Evolutionary conservation across 2,797 vertebrate genomes (phyloP).

Genomic region (Fistularia commersonii): DNA sequence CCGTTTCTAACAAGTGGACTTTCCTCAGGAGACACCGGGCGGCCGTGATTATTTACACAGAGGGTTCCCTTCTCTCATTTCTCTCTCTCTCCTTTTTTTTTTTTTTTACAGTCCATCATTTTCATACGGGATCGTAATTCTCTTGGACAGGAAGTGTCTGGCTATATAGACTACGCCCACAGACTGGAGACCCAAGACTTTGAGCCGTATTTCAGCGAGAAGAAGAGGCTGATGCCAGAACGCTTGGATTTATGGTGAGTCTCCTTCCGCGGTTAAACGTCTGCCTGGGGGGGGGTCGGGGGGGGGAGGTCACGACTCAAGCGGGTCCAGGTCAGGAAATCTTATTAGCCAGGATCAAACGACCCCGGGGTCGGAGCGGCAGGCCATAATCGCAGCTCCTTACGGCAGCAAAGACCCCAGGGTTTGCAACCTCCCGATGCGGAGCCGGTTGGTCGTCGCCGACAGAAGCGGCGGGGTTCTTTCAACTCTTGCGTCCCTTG

Average conservation of each 20-base stretch:
- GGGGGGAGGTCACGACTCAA: conserved; percentile 41
- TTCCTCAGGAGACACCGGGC: conserved; percentile 29
- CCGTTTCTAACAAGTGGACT: conserved; percentile 35
- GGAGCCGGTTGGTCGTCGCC: too few species aligned
- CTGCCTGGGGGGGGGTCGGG: conserved; percentile 23
- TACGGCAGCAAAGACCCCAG: too few species aligned
- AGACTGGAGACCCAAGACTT: conserved; percentile 84
- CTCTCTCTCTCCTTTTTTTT: neutral
- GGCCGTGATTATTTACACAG: conserved; percentile 67
- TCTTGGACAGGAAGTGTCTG: conserved; percentile 83
- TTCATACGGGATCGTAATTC: conserved; percentile 86
- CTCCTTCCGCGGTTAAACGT: conserved; percentile 47
- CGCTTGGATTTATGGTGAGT: conserved; percentile 83
- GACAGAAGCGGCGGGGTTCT: too few species aligned
- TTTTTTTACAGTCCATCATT: conserved; percentile 81
- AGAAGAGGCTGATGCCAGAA: conserved; percentile 81
- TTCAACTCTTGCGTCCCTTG: too few species aligned
- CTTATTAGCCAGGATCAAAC: conserved; percentile 30
- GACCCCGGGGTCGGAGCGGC: too few species aligned
- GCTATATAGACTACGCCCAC: conserved; percentile 87
- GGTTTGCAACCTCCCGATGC: too few species aligned
- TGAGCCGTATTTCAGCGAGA: conserved; percentile 82
- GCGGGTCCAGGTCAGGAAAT: conserved; percentile 58
- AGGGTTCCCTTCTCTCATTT: neutral
- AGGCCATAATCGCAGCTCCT: too few species aligned